phyloP scores from a whole-genome alignment of 2,113 vertebrate species.

The Oceanites oceanicus region DNA sequence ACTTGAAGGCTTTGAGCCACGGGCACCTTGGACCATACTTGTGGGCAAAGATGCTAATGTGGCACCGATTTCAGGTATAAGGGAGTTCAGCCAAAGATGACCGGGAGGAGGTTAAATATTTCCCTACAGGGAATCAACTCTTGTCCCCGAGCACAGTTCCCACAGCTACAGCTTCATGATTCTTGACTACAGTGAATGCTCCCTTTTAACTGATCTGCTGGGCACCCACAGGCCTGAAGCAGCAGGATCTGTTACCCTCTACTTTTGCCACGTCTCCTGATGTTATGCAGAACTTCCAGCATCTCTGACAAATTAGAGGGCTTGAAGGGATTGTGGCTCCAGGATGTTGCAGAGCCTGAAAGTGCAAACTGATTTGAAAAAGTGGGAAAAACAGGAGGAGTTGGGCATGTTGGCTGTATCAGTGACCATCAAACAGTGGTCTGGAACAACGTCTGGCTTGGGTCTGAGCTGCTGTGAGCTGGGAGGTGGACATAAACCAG shows the following conservation, averaged over 20 bases:
- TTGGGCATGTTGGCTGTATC: not conserved
- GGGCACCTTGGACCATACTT: not conserved
- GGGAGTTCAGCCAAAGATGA: not conserved
- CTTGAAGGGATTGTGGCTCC: not conserved
- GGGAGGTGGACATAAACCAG: not conserved
- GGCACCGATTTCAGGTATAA: not conserved
- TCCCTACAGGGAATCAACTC: not conserved
- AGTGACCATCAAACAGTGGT: not conserved
- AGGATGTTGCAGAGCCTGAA: not conserved
- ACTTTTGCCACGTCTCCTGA: not conserved
- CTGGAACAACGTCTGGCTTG: not conserved
- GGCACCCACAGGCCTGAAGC: not conserved
- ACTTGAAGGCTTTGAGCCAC: not conserved
- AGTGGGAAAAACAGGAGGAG: not conserved
- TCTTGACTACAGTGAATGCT: accelerated
- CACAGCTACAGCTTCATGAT: not conserved
- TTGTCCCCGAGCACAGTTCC: not conserved
- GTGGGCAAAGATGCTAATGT: not conserved
- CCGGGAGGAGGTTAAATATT: not conserved
- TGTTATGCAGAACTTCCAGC: not conserved
- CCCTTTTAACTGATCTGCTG: not conserved
- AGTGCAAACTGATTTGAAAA: not conserved
- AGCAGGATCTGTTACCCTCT: not conserved
- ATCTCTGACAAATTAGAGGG: not conserved
- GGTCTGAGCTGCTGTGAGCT: not conserved